Evolutionary conservation across 2,113 vertebrate genomes (phyloP), one percentile per base, ranked within the genome.

Genomic region (Thalassarche chlororhynchos): DNA sequence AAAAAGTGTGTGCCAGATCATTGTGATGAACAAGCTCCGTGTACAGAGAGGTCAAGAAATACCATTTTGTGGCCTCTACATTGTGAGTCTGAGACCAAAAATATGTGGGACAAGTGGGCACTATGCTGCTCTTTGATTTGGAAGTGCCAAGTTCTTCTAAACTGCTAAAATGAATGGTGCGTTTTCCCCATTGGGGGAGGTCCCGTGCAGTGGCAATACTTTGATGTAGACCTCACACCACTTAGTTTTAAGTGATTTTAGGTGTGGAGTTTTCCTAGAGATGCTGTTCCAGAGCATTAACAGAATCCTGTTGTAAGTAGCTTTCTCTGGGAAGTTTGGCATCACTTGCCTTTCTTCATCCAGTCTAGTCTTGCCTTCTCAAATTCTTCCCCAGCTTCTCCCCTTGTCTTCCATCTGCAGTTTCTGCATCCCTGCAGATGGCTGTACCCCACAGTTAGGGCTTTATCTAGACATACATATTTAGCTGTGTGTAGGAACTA

Each of bases 401-500:
- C 20, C 26, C 17, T 85, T 85, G 8, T 91, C 89, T 94, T 89
- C 46, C 36, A 40, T 46, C 64, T 89, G 60, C 79, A 89, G n/a
- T 42, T 95, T 93, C 82, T 87, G 40, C 71, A 70, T 83, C 57
- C 66, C 18, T 87, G 77, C 77, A 94, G 87, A 91, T 94, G 84
- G 75, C 66, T 84, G 21, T 86, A 85, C 62, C 25, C 68, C 55
- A 65, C 61, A 69, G 62, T 71, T 52, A 57, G 62, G 77, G 29
- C 54, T 95, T 92, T 92, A 81, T 72, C 90, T 75, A 89, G 83
- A 79, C 69, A 55, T 77, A 85, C 77, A 64, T 78, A 88, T 88
- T 90, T 86, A 95, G 75, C 89, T 88, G 42, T 66, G 49, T 82
- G 68, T 93, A 94, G 92, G 95, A 95, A 94, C 47, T 81, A 65